Percentiles rank a stretch among this genome's conserved stretches.
phyloP scores from a whole-genome alignment of 2,113 vertebrate genomes.

The Melanotaenia duboulayi region DNA sequence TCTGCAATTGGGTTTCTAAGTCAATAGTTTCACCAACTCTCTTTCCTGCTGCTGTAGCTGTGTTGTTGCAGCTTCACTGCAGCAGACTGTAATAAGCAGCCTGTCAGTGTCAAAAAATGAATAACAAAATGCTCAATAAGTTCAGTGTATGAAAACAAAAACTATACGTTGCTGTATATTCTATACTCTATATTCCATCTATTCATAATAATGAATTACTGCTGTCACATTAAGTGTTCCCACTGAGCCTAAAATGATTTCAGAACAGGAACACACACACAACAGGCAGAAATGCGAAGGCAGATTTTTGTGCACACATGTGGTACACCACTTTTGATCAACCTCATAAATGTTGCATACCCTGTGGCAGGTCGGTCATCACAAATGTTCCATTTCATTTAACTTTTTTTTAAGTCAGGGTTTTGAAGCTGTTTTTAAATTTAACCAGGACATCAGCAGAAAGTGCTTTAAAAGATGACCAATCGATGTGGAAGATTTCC shows the following conservation, averaged over 20 bases:
- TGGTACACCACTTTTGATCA: neutral
- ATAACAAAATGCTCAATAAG: constrained; percentile 6
- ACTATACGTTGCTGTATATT: neutral
- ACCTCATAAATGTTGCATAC: neutral
- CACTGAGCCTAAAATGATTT: neutral
- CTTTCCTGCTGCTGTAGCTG: constrained; percentile 10
- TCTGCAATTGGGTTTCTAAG: constrained; percentile 1
- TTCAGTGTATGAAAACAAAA: neutral
- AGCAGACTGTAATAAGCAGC: constrained; percentile 9
- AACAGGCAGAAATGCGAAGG: neutral
- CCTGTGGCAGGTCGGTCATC: neutral
- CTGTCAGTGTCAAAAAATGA: constrained; percentile 2
- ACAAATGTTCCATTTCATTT: neutral
- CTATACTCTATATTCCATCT: too few species aligned
- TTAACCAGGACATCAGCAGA: neutral
- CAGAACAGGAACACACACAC: neutral
- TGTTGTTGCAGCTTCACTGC: constrained; percentile 6
- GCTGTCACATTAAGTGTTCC: neutral
- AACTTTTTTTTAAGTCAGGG: neutral
- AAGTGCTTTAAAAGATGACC: neutral
- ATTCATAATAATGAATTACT: too few species aligned
- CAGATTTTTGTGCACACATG: neutral
- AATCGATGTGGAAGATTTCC: neutral
- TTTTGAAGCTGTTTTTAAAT: neutral
- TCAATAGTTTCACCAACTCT: constrained; percentile 6